These are phyloP conservation scores for Tetramorium simillimum DNA, from an alignment of 1,140 invertebrate species.

Conservation along the genomic window DNA sequence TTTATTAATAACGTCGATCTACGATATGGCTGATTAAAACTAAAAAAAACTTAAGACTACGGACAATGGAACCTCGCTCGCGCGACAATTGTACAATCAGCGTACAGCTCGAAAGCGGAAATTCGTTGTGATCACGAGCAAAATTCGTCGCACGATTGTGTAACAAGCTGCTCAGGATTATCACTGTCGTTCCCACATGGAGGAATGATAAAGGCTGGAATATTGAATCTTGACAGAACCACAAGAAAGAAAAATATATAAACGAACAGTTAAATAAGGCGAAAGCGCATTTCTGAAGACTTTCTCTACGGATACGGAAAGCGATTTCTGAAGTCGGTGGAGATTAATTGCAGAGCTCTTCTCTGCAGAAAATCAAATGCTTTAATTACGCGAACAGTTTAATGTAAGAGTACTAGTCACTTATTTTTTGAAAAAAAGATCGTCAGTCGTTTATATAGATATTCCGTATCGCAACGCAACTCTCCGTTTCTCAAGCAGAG, in stretches of 20 bases:
- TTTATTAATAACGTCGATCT: slow-evolving; percentile 31
- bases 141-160: slow-evolving; percentile 15
- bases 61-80: slow-evolving; percentile 13
- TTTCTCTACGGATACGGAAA: neutral
- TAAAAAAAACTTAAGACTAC: slow-evolving; percentile 26
- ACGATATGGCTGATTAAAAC: slow-evolving; percentile 50
- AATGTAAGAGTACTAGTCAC: neutral
- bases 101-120: slow-evolving; percentile 8
- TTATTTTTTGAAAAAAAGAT: neutral
- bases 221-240: neutral
- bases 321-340: neutral
- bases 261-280: neutral
- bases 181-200: slow-evolving; percentile 32
- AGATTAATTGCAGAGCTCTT: slow-evolving; percentile 3
- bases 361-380: neutral
- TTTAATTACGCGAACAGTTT: neutral
- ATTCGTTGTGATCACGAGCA: slow-evolving; percentile 43
- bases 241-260: neutral
- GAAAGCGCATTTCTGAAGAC: neutral
- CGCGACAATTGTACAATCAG: slow-evolving; percentile 41
- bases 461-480: neutral
- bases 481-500: neutral
- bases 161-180: slow-evolving; percentile 42
- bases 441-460: neutral
- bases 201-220: slow-evolving; percentile 39